Evolutionary conservation across 64 coral and sea anemone species (phyloP), one percentile per base, ranked within the genome.

Genomic region (Dendrophyllia cribrosa): DNA sequence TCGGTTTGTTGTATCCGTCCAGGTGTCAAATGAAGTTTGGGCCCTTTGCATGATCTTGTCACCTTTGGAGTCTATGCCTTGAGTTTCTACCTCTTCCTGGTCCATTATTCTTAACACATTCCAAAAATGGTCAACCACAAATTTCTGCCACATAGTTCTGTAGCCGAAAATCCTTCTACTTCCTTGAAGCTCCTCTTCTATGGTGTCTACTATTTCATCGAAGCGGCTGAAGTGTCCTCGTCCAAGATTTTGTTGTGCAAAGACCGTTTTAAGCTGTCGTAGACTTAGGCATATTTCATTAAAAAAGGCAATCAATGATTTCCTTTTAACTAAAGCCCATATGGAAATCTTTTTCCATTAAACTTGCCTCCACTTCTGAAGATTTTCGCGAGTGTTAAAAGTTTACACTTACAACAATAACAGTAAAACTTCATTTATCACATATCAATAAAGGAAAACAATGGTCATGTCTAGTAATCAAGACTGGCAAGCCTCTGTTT

Each of bases 101-200:
- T 53, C 51, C 51, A 53, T 53, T 53, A 53, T 53, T 53, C 51
- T 53, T 53, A 53, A 61, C 4, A 47, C 68, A 59, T 72, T 73
- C 48, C 69, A 1, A 87, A 72, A 76, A 88, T 77, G 86, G 58
- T 88, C 52, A 60, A 88, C 86, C 50, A 77, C 72, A 76, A 88
- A 74, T 77, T 55, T 90, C 88, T 90, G 76, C 88, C 76, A 90
- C 88, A 90, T 90, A 80, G 58, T 50, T 90, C 88, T 81, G 74
- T 90, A 90, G 7, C 88, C 88, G 48, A 90, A 75, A 90, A 68
- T 55, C 76, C 88, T 81, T 43, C 77, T 71, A 55, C 73, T 88
- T 74, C 68, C 55, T 55, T 73, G 76, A 49, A 88, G 25, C 71
- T 88, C 87, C 77, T 90, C 88, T 81, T 67, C 55, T 65, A 81